Conservation (phyloP, 2,113 vertebrate genomes). For the Dunckerocampus dactyliophorus region DNA sequence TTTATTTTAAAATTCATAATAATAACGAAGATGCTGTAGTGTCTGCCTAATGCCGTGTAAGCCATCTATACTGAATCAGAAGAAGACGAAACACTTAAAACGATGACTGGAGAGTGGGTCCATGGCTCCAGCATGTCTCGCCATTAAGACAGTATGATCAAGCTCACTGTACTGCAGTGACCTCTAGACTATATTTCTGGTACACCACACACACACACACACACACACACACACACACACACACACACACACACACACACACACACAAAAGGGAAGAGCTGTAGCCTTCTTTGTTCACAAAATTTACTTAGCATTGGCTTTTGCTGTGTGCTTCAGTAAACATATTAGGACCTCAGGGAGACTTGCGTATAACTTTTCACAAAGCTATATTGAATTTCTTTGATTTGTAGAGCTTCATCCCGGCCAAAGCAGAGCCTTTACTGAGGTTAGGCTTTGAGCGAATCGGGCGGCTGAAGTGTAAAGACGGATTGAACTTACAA, state of each 20-base stretch:
- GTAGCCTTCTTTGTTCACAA: neutral
- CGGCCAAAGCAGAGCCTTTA: slow-evolving; percentile 76
- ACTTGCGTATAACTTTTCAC: neutral
- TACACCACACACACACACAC: no score
- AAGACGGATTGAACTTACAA: slow-evolving; percentile 88
- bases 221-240: no score
- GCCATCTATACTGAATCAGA: neutral
- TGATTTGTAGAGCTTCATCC: slow-evolving; percentile 76
- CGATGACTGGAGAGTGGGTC: neutral
- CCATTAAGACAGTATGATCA: neutral
- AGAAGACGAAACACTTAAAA: neutral
- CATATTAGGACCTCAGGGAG: neutral
- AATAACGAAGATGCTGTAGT: no score
- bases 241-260: no score
- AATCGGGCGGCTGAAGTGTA: slow-evolving; percentile 84
- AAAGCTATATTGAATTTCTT: neutral
- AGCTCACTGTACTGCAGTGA: neutral
- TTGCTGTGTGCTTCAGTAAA: neutral
- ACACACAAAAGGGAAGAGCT: neutral
- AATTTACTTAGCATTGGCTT: slow-evolving; percentile 3
- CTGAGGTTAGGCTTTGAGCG: slow-evolving; percentile 81
- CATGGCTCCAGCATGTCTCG: slow-evolving; percentile 9
- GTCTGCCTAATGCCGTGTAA: no score
- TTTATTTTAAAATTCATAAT: neutral
- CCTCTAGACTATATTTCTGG: neutral